Evolutionary conservation across 2,888 invertebrate species (phyloP), one percentile per base, ranked within the genome.

Genomic region (Lumbricus terrestris): DNA sequence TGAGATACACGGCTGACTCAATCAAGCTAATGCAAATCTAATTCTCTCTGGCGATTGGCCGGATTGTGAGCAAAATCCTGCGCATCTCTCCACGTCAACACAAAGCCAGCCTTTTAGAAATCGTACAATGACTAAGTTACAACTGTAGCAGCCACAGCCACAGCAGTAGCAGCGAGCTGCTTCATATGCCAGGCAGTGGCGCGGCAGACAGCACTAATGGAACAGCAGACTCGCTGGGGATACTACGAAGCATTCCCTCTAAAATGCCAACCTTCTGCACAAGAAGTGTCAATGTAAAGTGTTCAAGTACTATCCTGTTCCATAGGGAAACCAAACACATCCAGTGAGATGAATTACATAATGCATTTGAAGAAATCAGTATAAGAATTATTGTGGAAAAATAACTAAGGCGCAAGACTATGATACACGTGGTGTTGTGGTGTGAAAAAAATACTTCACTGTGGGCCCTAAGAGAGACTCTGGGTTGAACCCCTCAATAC

Each of bases 11-110:
- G 85, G 85, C 35, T 85, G 35, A 35, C 85, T 85, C 85, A 85
- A 85, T 85, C 85, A 85, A 85, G 85, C 85, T 85, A 85, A 85
- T 37, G 85, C 85, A 85, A 85, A 85, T 85, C 85, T 85, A 85
- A 85, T 85, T 85, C 85, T 37, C 85, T 85, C 35, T 85, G 35
- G 34, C 85, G 85, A 69, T 69, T 69, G 69, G 69, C 69, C 69
- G 69, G 69, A 69, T 69, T 69, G 69, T 69, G 69, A 69, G 69
- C 69, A 69, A 69, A 69, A 69, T 69, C 69, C 69, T 69, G 69
- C 69, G 69, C 69, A n/a, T 69, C 69, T 69, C 69, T n/a, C 69
- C 69, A 69, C n/a, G 69, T 69, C 69, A 69, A n/a, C n/a, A 69
- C n/a, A 69, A 69, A 69, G 69, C 69, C 69, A 69, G 69, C 69